Evolutionary conservation across 2,113 vertebrate species (phyloP).

Genomic region (Oxyura jamaicensis): DNA sequence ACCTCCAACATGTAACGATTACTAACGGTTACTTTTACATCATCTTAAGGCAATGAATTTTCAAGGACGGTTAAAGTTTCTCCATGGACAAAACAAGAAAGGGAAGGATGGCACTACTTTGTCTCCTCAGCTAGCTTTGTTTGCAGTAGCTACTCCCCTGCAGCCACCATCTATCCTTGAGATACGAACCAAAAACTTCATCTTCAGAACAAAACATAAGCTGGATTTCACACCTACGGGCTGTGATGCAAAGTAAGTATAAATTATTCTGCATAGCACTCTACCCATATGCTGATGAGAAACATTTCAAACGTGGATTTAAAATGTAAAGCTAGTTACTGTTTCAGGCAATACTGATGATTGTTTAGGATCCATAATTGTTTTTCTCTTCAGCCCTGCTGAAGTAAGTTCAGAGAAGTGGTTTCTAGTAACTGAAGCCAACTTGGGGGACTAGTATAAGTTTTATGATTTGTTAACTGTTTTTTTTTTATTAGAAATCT

Average conservation of each 20-base stretch:
- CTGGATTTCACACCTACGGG: constrained; percentile 87
- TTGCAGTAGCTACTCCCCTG: constrained; percentile 84
- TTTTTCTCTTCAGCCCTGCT: background rate
- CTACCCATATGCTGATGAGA: background rate
- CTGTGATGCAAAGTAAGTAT: constrained; percentile 86
- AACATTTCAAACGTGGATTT: background rate
- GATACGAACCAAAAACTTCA: constrained; percentile 87
- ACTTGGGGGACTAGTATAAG: background rate
- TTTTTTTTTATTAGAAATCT: background rate
- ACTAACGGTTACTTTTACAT: background rate
- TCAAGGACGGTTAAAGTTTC: constrained; percentile 86
- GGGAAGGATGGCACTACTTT: constrained; percentile 78
- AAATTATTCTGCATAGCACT: background rate
- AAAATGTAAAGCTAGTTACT: background rate
- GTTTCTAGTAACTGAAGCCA: background rate
- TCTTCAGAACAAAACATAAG: constrained; percentile 89
- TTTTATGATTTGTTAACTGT: background rate
- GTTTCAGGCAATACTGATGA: background rate
- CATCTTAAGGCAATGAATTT: constrained; percentile 85
- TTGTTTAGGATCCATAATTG: background rate
- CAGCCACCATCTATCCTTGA: constrained; percentile 88
- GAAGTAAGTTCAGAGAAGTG: background rate
- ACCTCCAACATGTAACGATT: background rate
- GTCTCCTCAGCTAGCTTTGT: constrained; percentile 84
- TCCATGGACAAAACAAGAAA: constrained; percentile 87